Conservation (phyloP, 64 coral and sea anemone species). For the Cladopsammia gracilis region DNA sequence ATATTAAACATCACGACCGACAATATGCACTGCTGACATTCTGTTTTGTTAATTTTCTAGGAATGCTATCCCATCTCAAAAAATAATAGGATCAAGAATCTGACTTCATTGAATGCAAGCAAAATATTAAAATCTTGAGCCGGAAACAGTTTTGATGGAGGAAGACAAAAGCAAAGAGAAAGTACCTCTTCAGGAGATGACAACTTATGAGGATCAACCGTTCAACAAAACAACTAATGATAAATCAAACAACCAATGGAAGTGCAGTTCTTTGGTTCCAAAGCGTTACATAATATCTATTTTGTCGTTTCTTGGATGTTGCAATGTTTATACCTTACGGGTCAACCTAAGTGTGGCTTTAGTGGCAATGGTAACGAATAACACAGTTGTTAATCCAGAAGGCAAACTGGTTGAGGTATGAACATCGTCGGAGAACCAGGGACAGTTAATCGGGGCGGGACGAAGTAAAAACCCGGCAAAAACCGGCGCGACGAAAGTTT, state of each 20-base stretch:
- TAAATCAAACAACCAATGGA: not conserved
- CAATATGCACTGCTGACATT: too few species aligned
- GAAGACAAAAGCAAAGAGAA: not conserved
- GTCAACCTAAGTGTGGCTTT: conserved; percentile 93
- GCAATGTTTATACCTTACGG: conserved; percentile 85
- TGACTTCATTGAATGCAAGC: not conserved
- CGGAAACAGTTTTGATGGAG: not conserved
- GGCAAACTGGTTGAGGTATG: conserved; percentile 60
- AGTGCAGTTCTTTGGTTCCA: not conserved
- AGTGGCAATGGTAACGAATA: conserved; percentile 91
- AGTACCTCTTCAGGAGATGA: not conserved
- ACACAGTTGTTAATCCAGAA: conserved; percentile 57
- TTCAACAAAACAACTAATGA: not conserved
- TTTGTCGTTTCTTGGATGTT: conserved; percentile 87
- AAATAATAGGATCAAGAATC: not conserved
- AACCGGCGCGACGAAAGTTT: too few species aligned
- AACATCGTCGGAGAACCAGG: too few species aligned
- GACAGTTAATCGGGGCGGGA: too few species aligned
- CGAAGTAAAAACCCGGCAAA: too few species aligned
- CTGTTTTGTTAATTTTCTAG: too few species aligned
- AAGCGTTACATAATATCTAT: conserved; percentile 82
- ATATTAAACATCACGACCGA: too few species aligned
- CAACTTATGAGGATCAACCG: conserved; percentile 11
- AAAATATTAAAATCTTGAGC: not conserved
- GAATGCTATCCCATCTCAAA: not conserved